Evolutionary conservation across 1,140 invertebrate genomes (phyloP), one percentile per base, ranked within the genome.

Genomic region (Papilio polyxenes): DNA sequence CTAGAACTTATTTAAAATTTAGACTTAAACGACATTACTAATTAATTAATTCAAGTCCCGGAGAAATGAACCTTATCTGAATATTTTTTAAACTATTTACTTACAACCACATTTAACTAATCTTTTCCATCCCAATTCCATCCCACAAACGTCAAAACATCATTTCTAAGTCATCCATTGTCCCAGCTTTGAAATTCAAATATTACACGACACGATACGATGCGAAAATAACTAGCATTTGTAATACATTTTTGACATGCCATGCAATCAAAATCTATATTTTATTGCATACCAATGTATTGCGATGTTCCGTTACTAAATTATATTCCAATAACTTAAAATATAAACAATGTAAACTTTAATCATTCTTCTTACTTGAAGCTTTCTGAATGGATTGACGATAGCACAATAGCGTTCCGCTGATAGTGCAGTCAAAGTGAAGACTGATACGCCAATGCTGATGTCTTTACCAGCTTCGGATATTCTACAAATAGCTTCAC

Each of bases 331-430:
- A 13, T 51, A 80, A 23, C 69, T 44, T 44, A 9, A 11, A 80
- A 37, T 17, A 23, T 59, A 37, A 44, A 13, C 44, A 80, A 72
- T 51, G 10, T 23, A 17, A 49, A 56, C n/a, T 53, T 51, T 31
- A 31, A 31, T 31, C 23, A 48, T 5, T 75, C 37, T 69, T 80
- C 84, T 85, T 82, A 96, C 95, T 95, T 95, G 96, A 80, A 95
- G 95, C 84, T 97, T 97, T 80, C 97, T 95, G 87, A 99, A 96
- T 0, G 98, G 98, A 91, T 98, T 97, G 3, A 98, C 98, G 83
- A 99, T 99, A 23, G 98, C 98, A 86, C 97, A 97, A 91, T 98
- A 99, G 75, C 98, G 95, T 91, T 99, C 98, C 7, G 97, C 97
- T 69, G 98, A 98, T 1, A 99, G 95, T 0, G 98, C 98, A 0